Evolutionary conservation across 1,140 invertebrate species (phyloP).

Genomic region (Panulirus ornatus): DNA sequence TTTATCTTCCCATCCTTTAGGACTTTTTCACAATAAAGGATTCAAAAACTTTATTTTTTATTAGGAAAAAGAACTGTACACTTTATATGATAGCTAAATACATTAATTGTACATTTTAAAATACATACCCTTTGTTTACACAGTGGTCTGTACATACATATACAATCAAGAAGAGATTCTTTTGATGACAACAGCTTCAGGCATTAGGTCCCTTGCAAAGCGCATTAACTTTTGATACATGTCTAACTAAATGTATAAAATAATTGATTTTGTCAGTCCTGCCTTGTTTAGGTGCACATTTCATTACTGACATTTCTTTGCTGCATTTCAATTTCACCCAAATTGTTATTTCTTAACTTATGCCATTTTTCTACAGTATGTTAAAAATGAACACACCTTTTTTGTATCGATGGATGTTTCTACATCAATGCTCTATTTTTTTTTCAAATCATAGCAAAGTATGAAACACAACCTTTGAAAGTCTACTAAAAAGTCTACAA

Average conservation of each 20-base stretch:
- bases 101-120: slow-evolving; percentile 74
- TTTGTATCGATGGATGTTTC: too few relatives aligned
- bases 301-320: neutral
- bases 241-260: neutral
- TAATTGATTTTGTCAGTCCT: neutral
- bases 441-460: neutral
- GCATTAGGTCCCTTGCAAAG: slow-evolving; percentile 36
- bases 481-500: neutral
- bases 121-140: slow-evolving; percentile 73
- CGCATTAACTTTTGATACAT: neutral
- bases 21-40: neutral
- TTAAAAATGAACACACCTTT: too few relatives aligned
- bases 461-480: neutral
- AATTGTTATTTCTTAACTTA: too few relatives aligned
- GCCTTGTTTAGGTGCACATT: neutral
- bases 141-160: slow-evolving; percentile 72
- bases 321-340: neutral
- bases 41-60: slow-evolving; percentile 62
- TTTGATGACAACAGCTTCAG: slow-evolving; percentile 67
- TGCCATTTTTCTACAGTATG: too few relatives aligned
- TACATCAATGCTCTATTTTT: neutral
- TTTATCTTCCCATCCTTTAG: too few relatives aligned
- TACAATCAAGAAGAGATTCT: slow-evolving; percentile 67
- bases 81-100: slow-evolving; percentile 73
- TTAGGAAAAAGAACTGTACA: slow-evolving; percentile 73